Base-by-base conservation (phyloP, 2,113 vertebrate species). In the Prolemur simus region DNA sequence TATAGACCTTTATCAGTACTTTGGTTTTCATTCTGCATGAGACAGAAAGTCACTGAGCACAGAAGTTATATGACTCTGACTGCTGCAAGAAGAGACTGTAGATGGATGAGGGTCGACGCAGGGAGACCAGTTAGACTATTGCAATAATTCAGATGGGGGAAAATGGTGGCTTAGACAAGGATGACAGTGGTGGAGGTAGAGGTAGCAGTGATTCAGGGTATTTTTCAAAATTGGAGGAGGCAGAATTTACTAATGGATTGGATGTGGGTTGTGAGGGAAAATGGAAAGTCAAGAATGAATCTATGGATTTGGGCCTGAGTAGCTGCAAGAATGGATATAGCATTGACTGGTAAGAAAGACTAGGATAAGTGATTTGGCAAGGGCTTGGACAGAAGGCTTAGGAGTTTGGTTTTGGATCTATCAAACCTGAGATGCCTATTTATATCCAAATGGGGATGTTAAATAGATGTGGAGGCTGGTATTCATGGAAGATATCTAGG, bases 291-390 rank as follows among this genome's bases (percentile, higher is more conserved):
- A 94, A 52, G 12, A 96, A 89, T 60, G 21, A 87, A 47, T 81
- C 23, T 74, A 56, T 23, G 56, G 58, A 68, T 63, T 77, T 76
- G 47, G 66, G 76, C 37, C 39, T 87, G 45, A 80, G 45, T 6
- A 89, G n/a, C 54, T 89, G 8, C 32, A 85, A 89, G 78, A 64
- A 76, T 42, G 6, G 14, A 64, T 37, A 23, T 94, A 60, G 14
- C 49, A 68, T 71, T 78, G 89, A 87, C 47, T 86, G 83, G 13
- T 87, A 94, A 97, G 52, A 27, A 92, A 76, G 45, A 94, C 39
- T 6, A 73, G 37, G 52, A 73, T 94, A 86, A 89, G 1, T 20
- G 18, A 39, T 92, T 84, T 92, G 89, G 78, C 68, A 84, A 74
- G 25, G 54, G 66, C 73, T 68, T 95, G 8, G 4, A 12, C 7